A percentile compares a stretch with the other conserved stretches of the same genome.
These are phyloP conservation scores for Chaenocephalus aceratus DNA, from an alignment of 2,113 vertebrate species.

Conservation along the genomic window DNA sequence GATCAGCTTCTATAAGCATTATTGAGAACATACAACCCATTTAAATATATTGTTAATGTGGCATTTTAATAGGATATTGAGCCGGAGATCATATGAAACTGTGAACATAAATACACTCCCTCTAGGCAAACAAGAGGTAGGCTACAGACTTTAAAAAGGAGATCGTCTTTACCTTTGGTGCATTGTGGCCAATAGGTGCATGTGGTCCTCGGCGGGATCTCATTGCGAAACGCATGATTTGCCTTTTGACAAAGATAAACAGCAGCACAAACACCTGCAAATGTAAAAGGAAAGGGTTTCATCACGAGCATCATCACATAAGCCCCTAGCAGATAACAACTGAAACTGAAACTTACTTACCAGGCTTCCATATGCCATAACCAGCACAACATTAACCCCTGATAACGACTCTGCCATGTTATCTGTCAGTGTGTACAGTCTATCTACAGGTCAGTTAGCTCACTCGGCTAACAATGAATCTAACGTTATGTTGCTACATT, in stretches of 20 bases:
- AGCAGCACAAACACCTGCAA: slow-evolving; percentile 94
- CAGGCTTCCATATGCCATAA: slow-evolving; percentile 97
- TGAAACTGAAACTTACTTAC: slow-evolving; percentile 79
- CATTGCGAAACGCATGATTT: slow-evolving; percentile 99
- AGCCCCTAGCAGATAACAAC: not conserved
- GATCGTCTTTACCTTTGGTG: slow-evolving; percentile 88
- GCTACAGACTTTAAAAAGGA: not conserved
- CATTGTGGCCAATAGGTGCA: slow-evolving; percentile 94
- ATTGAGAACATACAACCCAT: too few species aligned
- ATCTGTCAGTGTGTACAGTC: not conserved
- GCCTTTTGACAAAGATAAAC: slow-evolving; percentile 97
- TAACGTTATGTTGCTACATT: slow-evolving; percentile 6
- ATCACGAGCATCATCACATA: not conserved
- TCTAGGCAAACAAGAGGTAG: not conserved
- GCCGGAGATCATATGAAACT: too few species aligned
- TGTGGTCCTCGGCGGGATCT: slow-evolving; percentile 96
- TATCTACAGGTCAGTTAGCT: not conserved
- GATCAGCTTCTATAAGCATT: too few species aligned
- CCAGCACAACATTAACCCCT: slow-evolving; percentile 94
- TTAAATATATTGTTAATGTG: too few species aligned
- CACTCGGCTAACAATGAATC: not conserved
- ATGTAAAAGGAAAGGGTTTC: not conserved
- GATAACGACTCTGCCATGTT: slow-evolving; percentile 85
- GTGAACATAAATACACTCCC: too few species aligned
- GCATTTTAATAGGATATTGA: too few species aligned